Evolutionary conservation across 2,113 vertebrate genomes (phyloP).

Genomic region (Mustelus asterias): DNA sequence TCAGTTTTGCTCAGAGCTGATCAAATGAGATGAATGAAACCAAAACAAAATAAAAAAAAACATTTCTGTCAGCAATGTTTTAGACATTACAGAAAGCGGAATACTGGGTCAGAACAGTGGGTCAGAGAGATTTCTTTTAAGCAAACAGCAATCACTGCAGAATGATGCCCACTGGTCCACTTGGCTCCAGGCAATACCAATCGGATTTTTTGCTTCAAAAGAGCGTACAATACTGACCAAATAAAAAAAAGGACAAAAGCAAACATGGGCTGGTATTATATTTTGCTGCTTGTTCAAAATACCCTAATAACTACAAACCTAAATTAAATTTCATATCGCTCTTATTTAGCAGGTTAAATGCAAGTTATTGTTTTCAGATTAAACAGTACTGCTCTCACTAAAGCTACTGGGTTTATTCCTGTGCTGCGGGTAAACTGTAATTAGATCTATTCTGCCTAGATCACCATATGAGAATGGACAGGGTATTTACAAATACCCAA

Average conservation of each 20-base stretch:
- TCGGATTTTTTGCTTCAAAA: conserved; percentile 40
- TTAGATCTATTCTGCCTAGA: neutral
- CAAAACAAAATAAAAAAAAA: conserved; percentile 62
- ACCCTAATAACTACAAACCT: neutral
- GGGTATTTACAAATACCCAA: neutral
- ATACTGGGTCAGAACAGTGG: conserved; percentile 49
- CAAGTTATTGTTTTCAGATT: neutral
- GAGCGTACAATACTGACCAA: conserved; percentile 44
- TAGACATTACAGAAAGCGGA: conserved; percentile 53
- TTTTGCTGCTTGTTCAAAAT: neutral
- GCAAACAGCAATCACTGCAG: conserved; percentile 60
- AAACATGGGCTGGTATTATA: neutral
- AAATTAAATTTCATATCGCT: conserved; percentile 11
- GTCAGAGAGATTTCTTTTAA: conserved; percentile 56
- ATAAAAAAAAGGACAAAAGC: conserved; percentile 22
- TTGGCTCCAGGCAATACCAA: conserved; percentile 44
- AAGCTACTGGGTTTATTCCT: neutral
- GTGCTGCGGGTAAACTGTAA: neutral
- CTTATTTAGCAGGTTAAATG: neutral
- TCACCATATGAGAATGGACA: neutral
- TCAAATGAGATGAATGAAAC: conserved; percentile 73
- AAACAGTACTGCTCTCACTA: neutral
- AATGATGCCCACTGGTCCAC: conserved; percentile 52
- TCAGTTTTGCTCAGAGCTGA: conserved; percentile 67
- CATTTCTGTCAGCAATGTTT: conserved; percentile 56